Conservation (phyloP, 2,113 vertebrate species). For the Pyrgilauda ruficollis region DNA sequence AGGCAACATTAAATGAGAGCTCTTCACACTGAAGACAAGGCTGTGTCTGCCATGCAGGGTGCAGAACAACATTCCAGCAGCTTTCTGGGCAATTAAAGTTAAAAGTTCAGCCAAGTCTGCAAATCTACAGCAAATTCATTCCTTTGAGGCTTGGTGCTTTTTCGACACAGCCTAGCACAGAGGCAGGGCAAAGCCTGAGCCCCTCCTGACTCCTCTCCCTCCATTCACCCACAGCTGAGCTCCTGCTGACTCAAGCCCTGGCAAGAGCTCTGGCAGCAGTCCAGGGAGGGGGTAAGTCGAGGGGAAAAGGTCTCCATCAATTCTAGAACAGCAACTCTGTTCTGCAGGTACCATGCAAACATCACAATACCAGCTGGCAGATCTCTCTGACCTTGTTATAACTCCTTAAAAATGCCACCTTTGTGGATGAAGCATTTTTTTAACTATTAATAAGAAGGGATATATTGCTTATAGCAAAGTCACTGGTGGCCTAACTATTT, state of each 20-base stretch:
- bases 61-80: background rate
- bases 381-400: background rate
- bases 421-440: background rate
- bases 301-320: background rate
- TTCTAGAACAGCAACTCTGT: background rate
- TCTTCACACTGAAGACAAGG: background rate
- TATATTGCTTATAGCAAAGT: background rate
- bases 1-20: background rate
- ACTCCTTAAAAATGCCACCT: background rate
- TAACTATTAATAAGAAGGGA: background rate
- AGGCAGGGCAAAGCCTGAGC: background rate
- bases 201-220: background rate
- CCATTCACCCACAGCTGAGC: background rate
- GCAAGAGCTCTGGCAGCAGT: background rate
- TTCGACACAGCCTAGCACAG: background rate
- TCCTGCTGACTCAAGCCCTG: background rate
- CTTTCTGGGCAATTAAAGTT: background rate
- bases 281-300: accelerated
- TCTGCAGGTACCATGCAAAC: background rate
- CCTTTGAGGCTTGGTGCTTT: background rate
- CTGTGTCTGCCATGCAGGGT: background rate
- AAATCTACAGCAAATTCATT: background rate
- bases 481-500: background rate
- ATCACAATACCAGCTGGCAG: background rate
- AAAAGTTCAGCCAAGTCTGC: background rate